phyloP scores from a whole-genome alignment of 2,888 invertebrate species.

The Polydrusus tereticollis region DNA sequence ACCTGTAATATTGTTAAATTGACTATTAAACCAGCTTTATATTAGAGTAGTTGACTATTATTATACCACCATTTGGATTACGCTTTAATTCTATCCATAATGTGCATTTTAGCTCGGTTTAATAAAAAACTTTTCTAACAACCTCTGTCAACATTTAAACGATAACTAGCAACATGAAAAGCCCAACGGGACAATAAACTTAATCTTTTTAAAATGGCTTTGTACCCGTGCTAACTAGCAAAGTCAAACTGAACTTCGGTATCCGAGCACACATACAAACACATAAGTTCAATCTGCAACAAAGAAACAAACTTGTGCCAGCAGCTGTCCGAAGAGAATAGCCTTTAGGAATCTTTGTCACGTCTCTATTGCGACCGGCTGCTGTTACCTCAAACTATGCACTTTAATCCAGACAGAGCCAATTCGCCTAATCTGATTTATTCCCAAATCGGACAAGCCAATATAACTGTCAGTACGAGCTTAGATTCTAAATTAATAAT shows the following conservation, averaged over 20 bases:
- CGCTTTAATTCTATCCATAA: no score
- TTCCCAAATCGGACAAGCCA: constrained; percentile 52
- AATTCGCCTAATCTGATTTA: constrained; percentile 55
- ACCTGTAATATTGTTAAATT: no score
- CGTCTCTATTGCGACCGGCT: constrained; percentile 38
- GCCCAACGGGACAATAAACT: not conserved
- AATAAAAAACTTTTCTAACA: no score
- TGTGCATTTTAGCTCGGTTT: no score
- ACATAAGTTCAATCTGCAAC: constrained; percentile 23
- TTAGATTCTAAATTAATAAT: constrained; percentile 48
- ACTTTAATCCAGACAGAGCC: constrained; percentile 49
- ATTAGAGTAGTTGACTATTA: no score
- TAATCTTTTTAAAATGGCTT: constrained; percentile 15
- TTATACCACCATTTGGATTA: no score
- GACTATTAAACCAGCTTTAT: no score
- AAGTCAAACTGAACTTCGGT: constrained; percentile 12
- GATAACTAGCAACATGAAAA: not conserved
- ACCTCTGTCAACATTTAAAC: no score
- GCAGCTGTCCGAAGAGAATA: constrained; percentile 32
- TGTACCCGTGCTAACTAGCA: not conserved
- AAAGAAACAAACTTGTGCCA: constrained; percentile 21
- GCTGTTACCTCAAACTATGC: constrained; percentile 50
- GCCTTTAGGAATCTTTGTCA: constrained; percentile 50
- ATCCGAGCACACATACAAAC: constrained; percentile 6
- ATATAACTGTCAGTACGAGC: constrained; percentile 52